Conservation (phyloP, 2,797 vertebrate genomes). For the Okamejei kenojei region DNA sequence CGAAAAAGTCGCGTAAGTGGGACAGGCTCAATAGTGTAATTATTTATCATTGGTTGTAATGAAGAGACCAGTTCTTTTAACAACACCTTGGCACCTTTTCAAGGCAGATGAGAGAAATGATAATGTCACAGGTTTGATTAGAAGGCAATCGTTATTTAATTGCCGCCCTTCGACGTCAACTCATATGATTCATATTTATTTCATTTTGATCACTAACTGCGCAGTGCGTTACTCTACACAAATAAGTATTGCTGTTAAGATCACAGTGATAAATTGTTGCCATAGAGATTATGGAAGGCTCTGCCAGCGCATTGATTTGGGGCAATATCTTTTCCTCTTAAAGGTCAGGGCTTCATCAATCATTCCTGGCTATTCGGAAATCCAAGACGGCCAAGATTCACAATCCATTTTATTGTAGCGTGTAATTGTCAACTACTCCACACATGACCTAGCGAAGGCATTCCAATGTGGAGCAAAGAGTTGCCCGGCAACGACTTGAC, state of each 20-base stretch:
- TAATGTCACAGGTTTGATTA: background rate
- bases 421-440: background rate
- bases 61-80: background rate
- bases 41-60: background rate
- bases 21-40: no score
- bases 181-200: background rate
- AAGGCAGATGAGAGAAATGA: background rate
- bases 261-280: background rate
- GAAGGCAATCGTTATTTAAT: background rate
- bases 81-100: background rate
- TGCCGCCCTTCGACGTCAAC: background rate
- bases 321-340: slow-evolving; percentile 22
- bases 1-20: no score
- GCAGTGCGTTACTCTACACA: background rate
- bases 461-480: background rate
- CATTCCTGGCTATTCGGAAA: background rate
- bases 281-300: background rate
- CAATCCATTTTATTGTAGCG: background rate
- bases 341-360: slow-evolving; percentile 23
- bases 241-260: background rate
- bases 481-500: background rate
- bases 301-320: slow-evolving; percentile 17
- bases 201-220: background rate
- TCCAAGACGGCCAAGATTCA: background rate
- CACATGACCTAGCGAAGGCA: background rate